Evolutionary conservation across 2,888 invertebrate genomes (phyloP).

Genomic region (Eristalis tenax): DNA sequence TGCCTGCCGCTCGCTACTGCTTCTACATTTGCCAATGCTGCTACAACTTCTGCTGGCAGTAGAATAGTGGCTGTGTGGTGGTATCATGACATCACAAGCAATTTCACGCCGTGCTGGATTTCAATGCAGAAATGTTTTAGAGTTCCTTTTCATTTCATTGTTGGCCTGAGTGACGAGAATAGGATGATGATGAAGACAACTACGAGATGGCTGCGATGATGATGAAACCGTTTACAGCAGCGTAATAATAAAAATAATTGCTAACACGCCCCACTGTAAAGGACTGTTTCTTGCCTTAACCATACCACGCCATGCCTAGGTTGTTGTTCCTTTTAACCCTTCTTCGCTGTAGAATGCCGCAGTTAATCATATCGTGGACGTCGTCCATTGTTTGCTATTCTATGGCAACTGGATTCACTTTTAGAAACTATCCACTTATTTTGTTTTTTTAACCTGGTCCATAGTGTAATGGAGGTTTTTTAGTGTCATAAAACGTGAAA

Average conservation of each 20-base stretch:
- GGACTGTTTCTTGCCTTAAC: constrained; percentile 16
- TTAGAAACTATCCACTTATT: not conserved
- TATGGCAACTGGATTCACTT: constrained; percentile 42
- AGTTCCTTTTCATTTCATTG: constrained; percentile 63
- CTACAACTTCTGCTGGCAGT: not conserved
- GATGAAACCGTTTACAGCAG: constrained; percentile 48
- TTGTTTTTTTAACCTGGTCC: not conserved
- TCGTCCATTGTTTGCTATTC: constrained; percentile 49
- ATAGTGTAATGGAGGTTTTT: not conserved
- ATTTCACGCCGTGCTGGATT: constrained; percentile 67
- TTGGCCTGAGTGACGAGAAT: constrained; percentile 48
- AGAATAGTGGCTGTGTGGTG: not conserved
- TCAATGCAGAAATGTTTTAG: constrained; percentile 66
- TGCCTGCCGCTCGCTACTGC: constrained; percentile 31
- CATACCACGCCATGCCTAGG: constrained; percentile 4
- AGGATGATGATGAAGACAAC: constrained; percentile 50
- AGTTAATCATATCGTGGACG: constrained; percentile 58
- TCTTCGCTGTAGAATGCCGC: constrained; percentile 12
- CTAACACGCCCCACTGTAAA: constrained; percentile 57
- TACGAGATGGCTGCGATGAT: constrained; percentile 30
- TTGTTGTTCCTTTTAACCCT: constrained; percentile 27
- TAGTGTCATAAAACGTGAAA: not conserved
- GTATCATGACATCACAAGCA: constrained; percentile 66
- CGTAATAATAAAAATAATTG: constrained; percentile 66
- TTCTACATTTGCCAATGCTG: not conserved